These are phyloP conservation scores for Cavia porcellus DNA, from an alignment of 2,113 vertebrate genomes.

Conservation along the genomic window DNA sequence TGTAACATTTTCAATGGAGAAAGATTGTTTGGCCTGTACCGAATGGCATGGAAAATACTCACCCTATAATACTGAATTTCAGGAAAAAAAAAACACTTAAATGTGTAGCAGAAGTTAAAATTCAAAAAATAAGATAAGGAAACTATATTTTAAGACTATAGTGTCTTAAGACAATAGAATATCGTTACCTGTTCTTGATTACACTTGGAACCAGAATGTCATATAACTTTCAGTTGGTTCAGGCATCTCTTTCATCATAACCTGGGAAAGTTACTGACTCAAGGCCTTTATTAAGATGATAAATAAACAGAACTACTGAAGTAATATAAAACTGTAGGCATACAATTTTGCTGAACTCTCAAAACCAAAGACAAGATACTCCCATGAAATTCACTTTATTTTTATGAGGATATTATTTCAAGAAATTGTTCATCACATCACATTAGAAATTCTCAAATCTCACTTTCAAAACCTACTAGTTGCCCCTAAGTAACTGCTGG, in stretches of 20 bases:
- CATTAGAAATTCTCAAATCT: not conserved
- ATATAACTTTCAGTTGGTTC: not conserved
- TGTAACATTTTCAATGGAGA: constrained; percentile 59
- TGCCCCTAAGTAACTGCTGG: not conserved
- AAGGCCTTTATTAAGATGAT: not conserved
- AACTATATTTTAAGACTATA: not conserved
- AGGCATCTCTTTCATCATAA: not conserved
- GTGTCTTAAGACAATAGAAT: not conserved
- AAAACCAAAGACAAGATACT: not conserved
- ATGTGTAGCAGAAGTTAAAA: constrained; percentile 22
- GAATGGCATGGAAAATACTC: constrained; percentile 47
- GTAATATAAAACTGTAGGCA: not conserved
- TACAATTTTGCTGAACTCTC: not conserved
- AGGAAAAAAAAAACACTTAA: constrained; percentile 40
- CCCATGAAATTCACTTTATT: not conserved
- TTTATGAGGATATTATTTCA: not conserved
- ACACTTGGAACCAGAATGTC: not conserved
- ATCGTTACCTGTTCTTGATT: not conserved
- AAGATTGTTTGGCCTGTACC: constrained; percentile 21
- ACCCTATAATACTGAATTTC: not conserved
- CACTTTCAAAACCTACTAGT: not conserved
- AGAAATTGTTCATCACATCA: not conserved
- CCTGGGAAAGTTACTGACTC: not conserved
- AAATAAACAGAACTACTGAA: not conserved
- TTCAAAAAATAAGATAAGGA: constrained; percentile 35